These are phyloP conservation scores for Podarcis siculus DNA, from an alignment of 2,797 vertebrate species.

Conservation along the genomic window DNA sequence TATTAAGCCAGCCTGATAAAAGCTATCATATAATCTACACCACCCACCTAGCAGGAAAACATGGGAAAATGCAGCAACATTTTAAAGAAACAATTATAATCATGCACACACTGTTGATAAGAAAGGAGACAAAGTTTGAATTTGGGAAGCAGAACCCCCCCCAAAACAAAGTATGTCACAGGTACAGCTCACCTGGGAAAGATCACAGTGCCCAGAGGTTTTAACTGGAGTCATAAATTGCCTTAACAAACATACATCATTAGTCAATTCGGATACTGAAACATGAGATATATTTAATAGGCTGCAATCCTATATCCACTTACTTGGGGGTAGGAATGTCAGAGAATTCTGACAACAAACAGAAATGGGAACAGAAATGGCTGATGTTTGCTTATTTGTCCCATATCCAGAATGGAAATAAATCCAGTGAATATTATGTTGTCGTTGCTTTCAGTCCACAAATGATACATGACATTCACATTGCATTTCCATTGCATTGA, in stretches of 20 bases:
- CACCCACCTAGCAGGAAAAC: background rate
- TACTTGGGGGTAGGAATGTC: too few species aligned
- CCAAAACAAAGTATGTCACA: slow-evolving; percentile 14
- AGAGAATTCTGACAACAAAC: too few species aligned
- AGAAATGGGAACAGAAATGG: too few species aligned
- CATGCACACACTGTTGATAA: background rate
- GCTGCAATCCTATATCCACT: too few species aligned
- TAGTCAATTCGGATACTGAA: background rate
- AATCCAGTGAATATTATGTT: too few species aligned
- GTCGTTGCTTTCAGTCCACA: background rate
- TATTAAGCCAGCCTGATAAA: slow-evolving; percentile 58
- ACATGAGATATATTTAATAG: background rate
- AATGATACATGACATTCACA: background rate
- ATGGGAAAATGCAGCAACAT: slow-evolving; percentile 28
- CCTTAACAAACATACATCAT: background rate
- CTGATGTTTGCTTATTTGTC: too few species aligned
- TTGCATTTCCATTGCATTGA: too few species aligned
- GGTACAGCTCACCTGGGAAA: slow-evolving; percentile 60
- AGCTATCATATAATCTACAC: slow-evolving; percentile 23
- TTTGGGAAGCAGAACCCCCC: slow-evolving; percentile 34
- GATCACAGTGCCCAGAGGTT: slow-evolving; percentile 28
- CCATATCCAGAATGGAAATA: too few species aligned
- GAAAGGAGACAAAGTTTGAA: slow-evolving; percentile 24
- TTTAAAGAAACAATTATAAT: background rate
- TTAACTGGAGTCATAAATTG: background rate